Base-by-base conservation (phyloP, 1,140 invertebrate genomes). In the Camponotus pennsylvanicus region DNA sequence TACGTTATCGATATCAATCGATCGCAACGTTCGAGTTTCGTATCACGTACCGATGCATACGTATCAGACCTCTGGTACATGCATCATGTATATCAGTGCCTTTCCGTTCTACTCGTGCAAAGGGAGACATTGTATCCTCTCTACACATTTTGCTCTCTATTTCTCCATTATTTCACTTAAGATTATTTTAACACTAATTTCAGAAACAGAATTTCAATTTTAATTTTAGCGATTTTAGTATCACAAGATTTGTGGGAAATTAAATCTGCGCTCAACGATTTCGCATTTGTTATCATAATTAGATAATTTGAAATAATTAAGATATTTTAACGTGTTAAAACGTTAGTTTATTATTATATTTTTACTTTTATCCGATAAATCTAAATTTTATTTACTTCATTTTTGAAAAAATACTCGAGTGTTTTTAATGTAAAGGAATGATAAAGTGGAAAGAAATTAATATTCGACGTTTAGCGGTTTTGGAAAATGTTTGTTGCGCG, bases 1-100 rank as follows among this genome's bases (percentile, higher is more conserved):
- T 83, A 64, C 76, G 76, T 82, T 79, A 80, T 59, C 75, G 76
- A 87, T 87, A 87, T 87, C 86, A 78, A 63, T 52, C 85, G 86
- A 88, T 87, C 55, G 66, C n/a, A 21, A 32, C 18, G 32, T 6
- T 75, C 40, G 64, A 83, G 21, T 76, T 84, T 84, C 78, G 71
- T 34, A 84, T 88, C 79, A 84, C 87, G 86, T 71, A 59, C 40
- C 18, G 40, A 27, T 49, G 71, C 42, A 49, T 55, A 78, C 13
- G 15, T 80, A 69, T 69, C 64, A 42, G 52, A 70, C 34, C 70
- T 27, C 13, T 57, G 63, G 27, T 37, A 59, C 21, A 63, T 80
- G 59, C 15, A 34, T 55, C 42, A 52, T 27, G 9, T 15, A 3
- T 55, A 49, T 52, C 59, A 79, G 2, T 59, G 37, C 1, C 34